Conservation (phyloP, 2,797 vertebrate genomes). For the Sandelia bainsii region DNA sequence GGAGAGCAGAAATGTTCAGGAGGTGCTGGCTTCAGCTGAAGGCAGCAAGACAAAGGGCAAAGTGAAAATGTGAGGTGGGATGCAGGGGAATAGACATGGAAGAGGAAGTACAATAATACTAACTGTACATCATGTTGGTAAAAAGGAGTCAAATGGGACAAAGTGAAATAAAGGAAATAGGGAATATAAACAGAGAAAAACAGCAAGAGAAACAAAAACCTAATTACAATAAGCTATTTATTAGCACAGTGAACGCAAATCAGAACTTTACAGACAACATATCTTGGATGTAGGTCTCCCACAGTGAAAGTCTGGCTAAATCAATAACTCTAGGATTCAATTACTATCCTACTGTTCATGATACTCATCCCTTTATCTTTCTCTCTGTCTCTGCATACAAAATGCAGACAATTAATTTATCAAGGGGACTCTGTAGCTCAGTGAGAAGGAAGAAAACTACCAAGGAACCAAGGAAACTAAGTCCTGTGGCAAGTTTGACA, state of each 20-base stretch:
- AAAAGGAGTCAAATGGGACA: conserved; percentile 5
- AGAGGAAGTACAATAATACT: conserved; percentile 26
- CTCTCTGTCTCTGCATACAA: conserved; percentile 52
- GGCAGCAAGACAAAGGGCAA: conserved; percentile 38
- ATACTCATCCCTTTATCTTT: conserved; percentile 35
- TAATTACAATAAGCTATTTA: conserved; percentile 59
- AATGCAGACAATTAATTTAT: conserved; percentile 69
- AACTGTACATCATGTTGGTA: conserved; percentile 23
- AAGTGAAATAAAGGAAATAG: conserved; percentile 38
- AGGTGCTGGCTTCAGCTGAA: conserved; percentile 39
- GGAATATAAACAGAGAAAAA: conserved; percentile 58
- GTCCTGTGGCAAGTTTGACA: conserved; percentile 50
- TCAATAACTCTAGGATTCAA: conserved; percentile 77
- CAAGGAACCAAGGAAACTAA: conserved; percentile 22
- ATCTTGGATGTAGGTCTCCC: conserved; percentile 62
- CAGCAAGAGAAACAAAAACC: conserved; percentile 46
- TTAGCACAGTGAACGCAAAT: conserved; percentile 73
- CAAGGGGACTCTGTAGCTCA: conserved; percentile 64
- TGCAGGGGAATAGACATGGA: conserved; percentile 16
- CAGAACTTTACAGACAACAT: conserved; percentile 62
- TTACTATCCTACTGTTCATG: conserved; percentile 67
- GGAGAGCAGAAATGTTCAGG: conserved; percentile 50
- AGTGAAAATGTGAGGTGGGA: conserved; percentile 35
- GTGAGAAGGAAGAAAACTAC: no score
- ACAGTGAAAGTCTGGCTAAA: conserved; percentile 63